Evolutionary conservation across 2,113 vertebrate genomes (phyloP).

Genomic region (Oryzias woworae): DNA sequence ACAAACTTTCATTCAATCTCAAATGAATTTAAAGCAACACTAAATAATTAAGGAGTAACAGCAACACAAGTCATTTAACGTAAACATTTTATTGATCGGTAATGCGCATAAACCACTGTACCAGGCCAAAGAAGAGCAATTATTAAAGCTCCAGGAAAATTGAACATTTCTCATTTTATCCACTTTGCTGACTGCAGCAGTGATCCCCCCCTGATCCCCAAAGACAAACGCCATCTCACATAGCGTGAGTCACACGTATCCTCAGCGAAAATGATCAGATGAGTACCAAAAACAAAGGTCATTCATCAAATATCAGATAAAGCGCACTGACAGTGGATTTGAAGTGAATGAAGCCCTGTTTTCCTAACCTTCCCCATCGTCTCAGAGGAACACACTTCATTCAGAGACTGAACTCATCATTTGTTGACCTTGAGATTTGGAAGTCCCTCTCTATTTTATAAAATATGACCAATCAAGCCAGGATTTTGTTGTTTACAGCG

Average conservation of each 20-base stretch:
- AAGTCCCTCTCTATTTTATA: too few relatives aligned
- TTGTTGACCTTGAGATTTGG: too few relatives aligned
- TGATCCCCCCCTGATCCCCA: background rate
- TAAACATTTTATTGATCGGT: slow-evolving; percentile 39
- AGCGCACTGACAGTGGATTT: background rate
- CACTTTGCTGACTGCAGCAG: slow-evolving; percentile 5
- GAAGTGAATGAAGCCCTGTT: background rate
- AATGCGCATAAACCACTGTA: slow-evolving; percentile 4
- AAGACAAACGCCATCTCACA: background rate
- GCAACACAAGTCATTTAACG: slow-evolving; percentile 40
- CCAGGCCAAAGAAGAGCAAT: slow-evolving; percentile 9
- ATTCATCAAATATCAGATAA: background rate
- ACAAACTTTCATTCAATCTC: slow-evolving; percentile 44
- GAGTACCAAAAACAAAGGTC: background rate
- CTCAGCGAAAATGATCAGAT: background rate
- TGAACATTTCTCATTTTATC: slow-evolving; percentile 4
- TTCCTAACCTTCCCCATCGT: too few relatives aligned
- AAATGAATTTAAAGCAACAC: slow-evolving; percentile 42
- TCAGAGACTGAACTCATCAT: too few relatives aligned
- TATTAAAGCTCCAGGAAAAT: slow-evolving; percentile 12
- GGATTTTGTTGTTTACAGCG: too few relatives aligned
- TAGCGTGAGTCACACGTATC: background rate
- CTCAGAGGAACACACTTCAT: too few relatives aligned
- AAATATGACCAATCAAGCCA: too few relatives aligned
- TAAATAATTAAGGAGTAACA: slow-evolving; percentile 41